Conservation (phyloP, 2,888 invertebrate species). For the Drosophila subquinaria region DNA sequence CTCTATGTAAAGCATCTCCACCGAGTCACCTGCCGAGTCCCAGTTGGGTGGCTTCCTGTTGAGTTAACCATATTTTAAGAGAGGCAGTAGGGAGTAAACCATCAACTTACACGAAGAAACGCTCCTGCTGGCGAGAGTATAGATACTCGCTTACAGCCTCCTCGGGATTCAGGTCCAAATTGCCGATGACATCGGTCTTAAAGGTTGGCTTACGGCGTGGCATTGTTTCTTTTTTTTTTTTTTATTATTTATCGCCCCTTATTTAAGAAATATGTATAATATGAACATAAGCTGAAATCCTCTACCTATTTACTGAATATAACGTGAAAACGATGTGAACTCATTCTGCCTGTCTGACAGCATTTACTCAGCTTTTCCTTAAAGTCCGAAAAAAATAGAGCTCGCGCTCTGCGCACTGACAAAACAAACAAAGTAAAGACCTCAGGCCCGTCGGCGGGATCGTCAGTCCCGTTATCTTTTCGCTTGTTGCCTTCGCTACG, state of each 20-base stretch:
- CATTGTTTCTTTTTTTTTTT: constrained; percentile 62
- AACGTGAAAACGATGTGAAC: no score
- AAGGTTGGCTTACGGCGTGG: constrained; percentile 83
- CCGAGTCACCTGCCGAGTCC: constrained; percentile 84
- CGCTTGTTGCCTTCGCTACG: no score
- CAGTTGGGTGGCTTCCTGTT: constrained; percentile 84
- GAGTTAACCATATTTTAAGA: not conserved
- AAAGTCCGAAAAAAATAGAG: no score
- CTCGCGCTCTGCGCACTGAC: no score
- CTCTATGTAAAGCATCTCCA: constrained; percentile 82
- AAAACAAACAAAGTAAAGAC: no score
- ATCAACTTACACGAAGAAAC: constrained; percentile 80
- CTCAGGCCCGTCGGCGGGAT: no score
- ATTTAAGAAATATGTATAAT: constrained; percentile 18
- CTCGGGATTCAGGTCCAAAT: constrained; percentile 83
- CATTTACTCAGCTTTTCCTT: no score
- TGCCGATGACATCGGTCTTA: constrained; percentile 84
- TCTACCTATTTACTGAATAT: no score
- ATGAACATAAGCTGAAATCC: no score
- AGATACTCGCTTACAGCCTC: constrained; percentile 80
- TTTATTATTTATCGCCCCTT: not conserved
- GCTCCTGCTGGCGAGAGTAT: constrained; percentile 82
- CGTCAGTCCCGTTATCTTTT: no score
- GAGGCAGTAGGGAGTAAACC: accelerated
- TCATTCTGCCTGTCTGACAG: no score